Evolutionary conservation across 2,888 invertebrate species (phyloP), one percentile per base, ranked within the genome.

Genomic region (Drosophila paranaensis): DNA sequence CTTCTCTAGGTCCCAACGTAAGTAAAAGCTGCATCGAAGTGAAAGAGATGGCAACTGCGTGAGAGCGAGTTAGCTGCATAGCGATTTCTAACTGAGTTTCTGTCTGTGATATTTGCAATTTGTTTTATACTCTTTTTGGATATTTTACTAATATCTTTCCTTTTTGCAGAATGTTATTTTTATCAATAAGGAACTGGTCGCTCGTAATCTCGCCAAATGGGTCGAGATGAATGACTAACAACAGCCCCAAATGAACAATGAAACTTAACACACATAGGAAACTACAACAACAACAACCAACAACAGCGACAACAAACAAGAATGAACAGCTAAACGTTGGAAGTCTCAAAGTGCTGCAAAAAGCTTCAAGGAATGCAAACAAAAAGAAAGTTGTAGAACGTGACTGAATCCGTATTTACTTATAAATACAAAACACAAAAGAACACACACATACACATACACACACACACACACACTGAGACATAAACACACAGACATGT

Each of bases 171-270:
- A 97, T 95, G 95, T 96, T 85, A 95, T 97, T 93, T 96, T 96
- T 93, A 95, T 98, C 85, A 98, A 98, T 93, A 95, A 96, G 90
- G 97, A 97, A 93, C 94, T 98, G 90, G 96, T 97, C 85, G 96
- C 96, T 85, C 95, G 96, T 92, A 97, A 97, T 62, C 95, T 95
- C 89, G 98, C 97, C 58, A 95, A 96, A 91, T 97, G 96, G 95
- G 92, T 95, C 74, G 93, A 93, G 77, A 79, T 91, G 75, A 79
- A 77, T 82, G 90, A 92, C 86, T 92, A 92, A 91, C 65, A 75
- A 91, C 65, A 75, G 77, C 77, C 77, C 77, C 71, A 57, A 25
- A 72, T 66, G 77, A 76, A 86, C 74, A 79, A 78, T 61, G 57
- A 70, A 58, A 48, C 35, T 51, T 57, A 67, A 16, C 14, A 67